These are phyloP conservation scores for Norana najaformis DNA, from an alignment of 2,888 invertebrate genomes.

Conservation along the genomic window DNA sequence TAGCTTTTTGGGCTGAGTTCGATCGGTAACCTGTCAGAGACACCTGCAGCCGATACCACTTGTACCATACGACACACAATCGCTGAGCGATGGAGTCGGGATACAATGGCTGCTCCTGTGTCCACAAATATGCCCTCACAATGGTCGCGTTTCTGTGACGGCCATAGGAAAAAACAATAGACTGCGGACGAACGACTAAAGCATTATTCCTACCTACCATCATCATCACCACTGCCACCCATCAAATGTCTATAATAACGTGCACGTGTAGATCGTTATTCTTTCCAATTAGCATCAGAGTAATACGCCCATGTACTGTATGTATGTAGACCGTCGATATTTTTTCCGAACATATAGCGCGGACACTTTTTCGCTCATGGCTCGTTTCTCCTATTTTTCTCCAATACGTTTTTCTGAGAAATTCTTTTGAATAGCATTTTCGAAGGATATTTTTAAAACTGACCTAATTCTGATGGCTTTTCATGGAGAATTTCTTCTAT, in stretches of 20 bases:
- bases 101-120: not conserved
- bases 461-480: no score
- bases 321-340: not conserved
- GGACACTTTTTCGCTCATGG: not conserved
- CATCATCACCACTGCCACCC: not conserved
- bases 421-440: not conserved
- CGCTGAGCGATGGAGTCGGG: not conserved
- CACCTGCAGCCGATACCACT: constrained; percentile 13
- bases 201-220: not conserved
- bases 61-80: not conserved
- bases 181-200: not conserved
- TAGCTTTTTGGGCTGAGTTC: not conserved
- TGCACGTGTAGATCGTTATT: not conserved
- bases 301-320: not conserved
- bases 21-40: not conserved
- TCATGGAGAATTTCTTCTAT: not conserved
- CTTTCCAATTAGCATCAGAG: not conserved
- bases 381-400: not conserved
- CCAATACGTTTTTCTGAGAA: not conserved
- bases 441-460: not conserved
- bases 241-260: not conserved
- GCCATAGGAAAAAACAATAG: not conserved
- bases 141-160: not conserved
- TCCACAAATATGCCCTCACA: not conserved
- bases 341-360: not conserved